Conservation (phyloP, 1,140 invertebrate species). For the Ephestia elutella region DNA sequence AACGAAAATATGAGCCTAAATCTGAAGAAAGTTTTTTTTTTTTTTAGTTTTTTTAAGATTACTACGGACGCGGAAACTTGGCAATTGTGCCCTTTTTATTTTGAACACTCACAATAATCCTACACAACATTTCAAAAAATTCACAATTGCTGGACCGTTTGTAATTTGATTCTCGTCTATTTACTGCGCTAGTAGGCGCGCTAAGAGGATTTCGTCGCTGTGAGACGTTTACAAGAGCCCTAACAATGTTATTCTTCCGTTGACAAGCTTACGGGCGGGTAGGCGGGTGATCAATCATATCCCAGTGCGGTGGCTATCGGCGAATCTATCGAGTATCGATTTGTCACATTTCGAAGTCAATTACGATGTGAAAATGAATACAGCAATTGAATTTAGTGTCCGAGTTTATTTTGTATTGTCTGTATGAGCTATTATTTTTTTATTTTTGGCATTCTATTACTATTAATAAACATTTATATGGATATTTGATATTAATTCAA, state of each 20-base stretch:
- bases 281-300: conserved; percentile 53
- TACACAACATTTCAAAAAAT: no score
- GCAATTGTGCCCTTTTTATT: no score
- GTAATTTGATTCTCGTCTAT: no score
- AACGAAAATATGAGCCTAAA: no score
- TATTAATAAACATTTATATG: no score
- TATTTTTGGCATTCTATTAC: no score
- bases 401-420: not conserved
- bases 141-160: no score
- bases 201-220: conserved; percentile 56
- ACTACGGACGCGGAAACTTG: no score
- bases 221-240: conserved; percentile 59
- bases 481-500: no score
- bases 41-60: no score
- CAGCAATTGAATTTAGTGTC: not conserved
- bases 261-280: conserved; percentile 48
- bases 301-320: conserved; percentile 26
- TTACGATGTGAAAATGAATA: conserved; percentile 7
- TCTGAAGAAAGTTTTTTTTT: no score
- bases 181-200: conserved; percentile 27
- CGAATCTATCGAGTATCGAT: conserved; percentile 25
- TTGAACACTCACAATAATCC: no score
- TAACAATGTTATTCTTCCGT: conserved; percentile 68
- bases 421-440: not conserved
- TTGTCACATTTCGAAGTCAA: conserved; percentile 18